Percentiles rank a stretch among this genome's conserved stretches.
Evolutionary conservation across 1,140 invertebrate species (phyloP).

Genomic region (Gryllus bimaculatus): DNA sequence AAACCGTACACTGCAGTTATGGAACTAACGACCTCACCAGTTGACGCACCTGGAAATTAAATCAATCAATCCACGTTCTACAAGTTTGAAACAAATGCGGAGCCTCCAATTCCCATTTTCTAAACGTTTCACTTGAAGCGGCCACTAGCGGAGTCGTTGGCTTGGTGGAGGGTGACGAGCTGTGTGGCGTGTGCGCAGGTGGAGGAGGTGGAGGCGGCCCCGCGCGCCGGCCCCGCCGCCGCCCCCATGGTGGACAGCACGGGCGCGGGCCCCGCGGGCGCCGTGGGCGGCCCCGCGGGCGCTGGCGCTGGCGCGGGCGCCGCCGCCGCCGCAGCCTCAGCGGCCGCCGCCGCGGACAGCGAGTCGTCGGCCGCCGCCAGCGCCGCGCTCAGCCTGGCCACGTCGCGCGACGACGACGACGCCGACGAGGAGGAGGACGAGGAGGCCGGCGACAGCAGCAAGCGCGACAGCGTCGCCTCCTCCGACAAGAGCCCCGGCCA

Average conservation of each 20-base stretch:
- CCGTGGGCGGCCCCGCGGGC: neutral
- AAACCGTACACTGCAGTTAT: too few relatives aligned
- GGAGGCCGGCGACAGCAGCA: slow-evolving; percentile 32
- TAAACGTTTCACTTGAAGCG: too few relatives aligned
- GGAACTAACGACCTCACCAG: too few relatives aligned
- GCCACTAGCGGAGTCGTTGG: too few relatives aligned
- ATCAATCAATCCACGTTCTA: too few relatives aligned
- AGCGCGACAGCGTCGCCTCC: slow-evolving; percentile 39
- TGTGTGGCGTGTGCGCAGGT: neutral
- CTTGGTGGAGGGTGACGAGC: too few relatives aligned
- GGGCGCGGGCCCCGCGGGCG: slow-evolving; percentile 6
- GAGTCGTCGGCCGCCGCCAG: slow-evolving; percentile 12
- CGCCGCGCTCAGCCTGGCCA: slow-evolving; percentile 30
- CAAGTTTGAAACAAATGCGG: too few relatives aligned
- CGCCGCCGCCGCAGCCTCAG: neutral
- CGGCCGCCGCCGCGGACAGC: neutral
- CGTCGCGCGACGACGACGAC: slow-evolving; percentile 40
- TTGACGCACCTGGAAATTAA: too few relatives aligned
- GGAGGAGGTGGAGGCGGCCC: slow-evolving; percentile 12
- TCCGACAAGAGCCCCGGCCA: slow-evolving; percentile 55
- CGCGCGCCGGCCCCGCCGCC: slow-evolving; percentile 25
- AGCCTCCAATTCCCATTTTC: too few relatives aligned
- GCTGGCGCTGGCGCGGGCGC: neutral
- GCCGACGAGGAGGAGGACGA: neutral
- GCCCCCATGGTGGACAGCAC: slow-evolving; percentile 30